Percentiles rank a stretch among this genome's conserved stretches.
phyloP scores from a whole-genome alignment of 37 sponge, comb jelly and placozoan species.

The Theonella swinhoei region DNA sequence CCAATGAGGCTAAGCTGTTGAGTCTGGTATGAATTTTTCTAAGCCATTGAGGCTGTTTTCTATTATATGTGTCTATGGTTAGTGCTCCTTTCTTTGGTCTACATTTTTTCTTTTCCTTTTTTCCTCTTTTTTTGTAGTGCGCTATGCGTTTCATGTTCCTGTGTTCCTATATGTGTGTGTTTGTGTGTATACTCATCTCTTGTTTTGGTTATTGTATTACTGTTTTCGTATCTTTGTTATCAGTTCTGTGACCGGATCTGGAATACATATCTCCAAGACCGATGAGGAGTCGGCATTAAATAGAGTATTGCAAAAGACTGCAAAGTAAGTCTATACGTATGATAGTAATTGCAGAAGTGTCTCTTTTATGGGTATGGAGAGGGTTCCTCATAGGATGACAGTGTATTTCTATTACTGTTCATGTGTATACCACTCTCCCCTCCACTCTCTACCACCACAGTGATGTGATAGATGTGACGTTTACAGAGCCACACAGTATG shows the following conservation, averaged over 20 bases:
- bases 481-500: slow-evolving; percentile 71
- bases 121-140: no score
- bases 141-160: no score
- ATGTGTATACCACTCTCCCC: background rate
- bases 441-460: slow-evolving; percentile 10
- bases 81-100: no score
- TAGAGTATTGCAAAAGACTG: slow-evolving; percentile 65
- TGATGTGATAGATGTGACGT: slow-evolving; percentile 78
- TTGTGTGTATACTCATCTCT: no score
- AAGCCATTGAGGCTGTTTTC: no score
- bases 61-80: no score
- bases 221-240: background rate
- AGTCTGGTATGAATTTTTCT: no score
- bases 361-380: background rate
- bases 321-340: slow-evolving; percentile 45
- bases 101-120: no score
- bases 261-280: slow-evolving; percentile 53
- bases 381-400: background rate
- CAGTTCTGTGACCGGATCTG: background rate
- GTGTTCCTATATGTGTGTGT: no score
- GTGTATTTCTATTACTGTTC: background rate
- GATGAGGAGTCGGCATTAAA: slow-evolving; percentile 76
- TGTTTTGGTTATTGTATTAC: no score
- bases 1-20: no score
- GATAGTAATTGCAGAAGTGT: background rate